Evolutionary conservation across 2,113 vertebrate genomes (phyloP), one percentile per base, ranked within the genome.

Genomic region (Ranitomeya imitator): DNA sequence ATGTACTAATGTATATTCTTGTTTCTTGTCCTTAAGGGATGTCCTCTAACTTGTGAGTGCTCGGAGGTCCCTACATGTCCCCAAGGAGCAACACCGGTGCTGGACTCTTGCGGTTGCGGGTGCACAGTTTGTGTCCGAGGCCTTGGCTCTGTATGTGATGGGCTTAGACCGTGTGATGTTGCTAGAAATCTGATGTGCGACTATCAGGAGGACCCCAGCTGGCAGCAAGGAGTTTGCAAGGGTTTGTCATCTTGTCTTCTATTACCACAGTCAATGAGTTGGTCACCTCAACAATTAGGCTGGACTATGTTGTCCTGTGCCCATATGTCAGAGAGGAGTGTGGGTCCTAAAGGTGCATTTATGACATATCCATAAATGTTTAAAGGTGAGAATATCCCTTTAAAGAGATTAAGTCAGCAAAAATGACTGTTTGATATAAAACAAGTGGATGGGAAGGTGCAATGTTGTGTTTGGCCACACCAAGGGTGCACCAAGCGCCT

Each of bases 31-130:
- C 21, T 31, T 61, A 6, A 88, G 87, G 81, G 74, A 23, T 88
- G 87, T 69, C 87, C 87, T 6, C 15, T 18, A 31, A 26, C 8
- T 3, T 88, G 87, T 13, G 8, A 59, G 55, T 89, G 87, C 73
- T 37, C 87, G 6, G 59, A 79, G 12, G 14, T 16, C 18, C n/a
- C 19, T 51, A 45, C 73, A 6, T 89, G 87, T 13, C 60, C 87
- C 51, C 21, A 23, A 1, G 82, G 45, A 16, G 31, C 71, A 11
- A 6, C 51, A 11, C 21, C 37, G 55, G 77, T 31, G n/a, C 23
- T 13, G 15, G 87, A 89, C 74, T 23, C 57, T 15, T 89, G 87
- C 14, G 87, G 73, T 2, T 89, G 87, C 8, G 87, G 82, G 19
- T 89, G 87, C 10, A 21, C 55, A 8, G 87, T 89, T 7, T 89